A percentile compares a stretch with the other conserved stretches of the same genome.
phyloP scores from a whole-genome alignment of 2,113 vertebrate genomes.

The Plecturocebus donacophilus region DNA sequence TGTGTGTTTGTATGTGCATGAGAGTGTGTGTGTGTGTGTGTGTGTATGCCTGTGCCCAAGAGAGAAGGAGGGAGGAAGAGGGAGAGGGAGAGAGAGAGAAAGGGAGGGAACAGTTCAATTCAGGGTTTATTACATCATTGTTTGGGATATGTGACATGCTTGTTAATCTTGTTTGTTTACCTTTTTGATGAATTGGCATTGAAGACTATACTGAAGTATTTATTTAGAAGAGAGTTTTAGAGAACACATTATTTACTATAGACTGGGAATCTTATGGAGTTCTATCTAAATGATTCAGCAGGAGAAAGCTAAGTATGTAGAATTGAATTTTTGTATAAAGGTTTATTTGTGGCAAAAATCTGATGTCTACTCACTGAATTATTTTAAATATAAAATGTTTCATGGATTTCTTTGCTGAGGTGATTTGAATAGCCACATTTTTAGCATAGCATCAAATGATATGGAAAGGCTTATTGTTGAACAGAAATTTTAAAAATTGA shows the following conservation, averaged over 20 bases:
- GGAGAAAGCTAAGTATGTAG: slow-evolving; percentile 35
- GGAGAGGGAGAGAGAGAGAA: not conserved
- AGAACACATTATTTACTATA: slow-evolving; percentile 5
- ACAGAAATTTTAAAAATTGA: not conserved
- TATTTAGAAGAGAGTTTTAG: slow-evolving; percentile 74
- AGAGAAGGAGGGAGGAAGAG: not conserved
- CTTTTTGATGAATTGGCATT: slow-evolving; percentile 54
- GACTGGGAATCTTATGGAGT: slow-evolving; percentile 60
- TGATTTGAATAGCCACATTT: not conserved
- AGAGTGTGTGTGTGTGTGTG: not conserved
- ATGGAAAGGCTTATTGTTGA: not conserved
- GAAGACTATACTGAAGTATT: slow-evolving; percentile 67
- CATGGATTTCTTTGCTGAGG: not conserved
- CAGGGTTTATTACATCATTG: slow-evolving; percentile 24
- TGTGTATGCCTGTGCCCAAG: not conserved
- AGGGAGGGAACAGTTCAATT: not conserved
- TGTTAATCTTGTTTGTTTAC: slow-evolving; percentile 65
- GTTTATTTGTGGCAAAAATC: slow-evolving; percentile 42
- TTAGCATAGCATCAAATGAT: not conserved
- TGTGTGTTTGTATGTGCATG: too few relatives aligned
- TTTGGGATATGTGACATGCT: slow-evolving; percentile 66
- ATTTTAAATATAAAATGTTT: slow-evolving; percentile 25
- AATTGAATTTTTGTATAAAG: slow-evolving; percentile 32
- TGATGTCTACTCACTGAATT: not conserved
- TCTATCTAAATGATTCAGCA: slow-evolving; percentile 47